Evolutionary conservation across 1,140 invertebrate genomes (phyloP), one percentile per base, ranked within the genome.

Genomic region (Scaptodrosophila lebanonensis): DNA sequence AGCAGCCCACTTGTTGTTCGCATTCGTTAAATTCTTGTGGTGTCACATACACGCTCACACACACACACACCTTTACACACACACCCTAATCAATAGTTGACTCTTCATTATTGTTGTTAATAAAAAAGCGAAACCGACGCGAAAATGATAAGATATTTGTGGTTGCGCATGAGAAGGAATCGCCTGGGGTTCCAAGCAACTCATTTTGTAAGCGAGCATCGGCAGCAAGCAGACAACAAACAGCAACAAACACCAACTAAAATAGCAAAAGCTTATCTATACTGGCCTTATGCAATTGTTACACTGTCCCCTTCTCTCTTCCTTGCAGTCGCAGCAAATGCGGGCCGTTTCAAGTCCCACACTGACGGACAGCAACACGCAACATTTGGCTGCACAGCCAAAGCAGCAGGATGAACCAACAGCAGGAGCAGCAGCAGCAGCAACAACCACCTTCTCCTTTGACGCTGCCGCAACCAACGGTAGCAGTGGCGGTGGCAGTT

Each of bases 341-440:
- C 70, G 84, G 18, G 77, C 85, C 11, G 68, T 86, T 6, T 87
- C 85, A 4, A 86, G 85, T 77, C 85, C 85, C 29, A 71, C 83
- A 17, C 48, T 87, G 15, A 68, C 63, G 17, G 53, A 68, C 4
- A 8, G 22, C 22, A 33, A 33, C 5, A 33, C 32, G n/a, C n/a
- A n/a, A n/a, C n/a, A n/a, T n/a, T 38, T 58, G 1, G 13, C 47
- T n/a, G 17, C 20, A 30, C 16, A 20, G 17, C 16, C 35, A 25
- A 29, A 15, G 13, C 30, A 53, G 4, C 30, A 62, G 17, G 56
- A 63, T 4, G 43, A 48, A 12, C 12, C 17, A 16, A 39, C 52
- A 11, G 4, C 40, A 35, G 5, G 30, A 11, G 6, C 12, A 1
- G 22, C 33, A n/a, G 4, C 20, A 13, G 7, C 20, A 29, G 3